These are phyloP conservation scores for Nixonia krombeini DNA, from an alignment of 1,140 invertebrate genomes.

Conservation along the genomic window DNA sequence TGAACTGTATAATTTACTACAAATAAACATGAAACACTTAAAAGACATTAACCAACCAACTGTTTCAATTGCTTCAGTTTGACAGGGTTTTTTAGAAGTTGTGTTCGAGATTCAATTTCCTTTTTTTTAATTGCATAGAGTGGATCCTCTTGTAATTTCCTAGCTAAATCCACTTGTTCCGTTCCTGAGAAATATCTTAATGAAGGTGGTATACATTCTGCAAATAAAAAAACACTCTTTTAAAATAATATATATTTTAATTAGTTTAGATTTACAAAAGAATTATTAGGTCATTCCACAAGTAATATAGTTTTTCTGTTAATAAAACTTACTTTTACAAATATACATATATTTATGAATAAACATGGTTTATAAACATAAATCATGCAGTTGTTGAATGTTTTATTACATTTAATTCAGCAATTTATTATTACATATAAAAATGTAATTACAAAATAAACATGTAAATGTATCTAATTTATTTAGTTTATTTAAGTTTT, in stretches of 20 bases:
- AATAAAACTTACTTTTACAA: no score
- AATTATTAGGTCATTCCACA: no score
- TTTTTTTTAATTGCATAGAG: slow-evolving; percentile 87
- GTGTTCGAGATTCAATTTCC: slow-evolving; percentile 85
- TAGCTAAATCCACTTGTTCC: slow-evolving; percentile 83
- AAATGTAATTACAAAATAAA: no score
- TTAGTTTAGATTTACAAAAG: no score
- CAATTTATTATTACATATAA: no score
- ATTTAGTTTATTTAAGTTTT: no score
- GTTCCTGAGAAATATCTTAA: slow-evolving; percentile 76
- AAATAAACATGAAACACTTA: slow-evolving; percentile 1
- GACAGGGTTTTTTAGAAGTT: slow-evolving; percentile 90
- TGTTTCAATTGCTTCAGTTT: slow-evolving; percentile 87
- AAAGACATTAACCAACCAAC: slow-evolving; percentile 74
- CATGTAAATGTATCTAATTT: no score
- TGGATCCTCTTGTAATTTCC: slow-evolving; percentile 93
- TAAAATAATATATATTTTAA: slow-evolving; percentile 14
- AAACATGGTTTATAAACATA: no score
- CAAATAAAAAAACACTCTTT: slow-evolving; percentile 30
- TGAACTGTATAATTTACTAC: slow-evolving; percentile 11
- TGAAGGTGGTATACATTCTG: slow-evolving; percentile 82
- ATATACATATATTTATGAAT: no score
- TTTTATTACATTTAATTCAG: no score
- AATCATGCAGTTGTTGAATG: no score
- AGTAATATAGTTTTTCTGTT: no score